Percentiles rank a stretch among this genome's conserved stretches.
These are phyloP conservation scores for Saxidomus purpurata DNA, from an alignment of 1,140 invertebrate species.

Conservation along the genomic window DNA sequence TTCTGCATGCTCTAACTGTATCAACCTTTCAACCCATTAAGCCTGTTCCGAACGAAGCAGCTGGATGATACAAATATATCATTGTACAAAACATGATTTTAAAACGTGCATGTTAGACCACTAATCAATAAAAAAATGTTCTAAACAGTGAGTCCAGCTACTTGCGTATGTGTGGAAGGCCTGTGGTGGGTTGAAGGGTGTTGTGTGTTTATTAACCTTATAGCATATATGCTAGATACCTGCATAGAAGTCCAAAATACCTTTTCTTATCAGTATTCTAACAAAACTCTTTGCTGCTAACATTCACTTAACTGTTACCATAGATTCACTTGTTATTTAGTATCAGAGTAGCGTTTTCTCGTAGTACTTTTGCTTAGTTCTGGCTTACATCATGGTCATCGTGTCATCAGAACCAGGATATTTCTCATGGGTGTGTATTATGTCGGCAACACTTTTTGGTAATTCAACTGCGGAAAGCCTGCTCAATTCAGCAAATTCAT, in stretches of 20 bases:
- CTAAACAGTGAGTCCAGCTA: too few relatives aligned
- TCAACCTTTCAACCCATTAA: neutral
- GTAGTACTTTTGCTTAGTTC: neutral
- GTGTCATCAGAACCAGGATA: neutral
- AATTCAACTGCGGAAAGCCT: too few relatives aligned
- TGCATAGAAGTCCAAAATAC: conserved; percentile 41
- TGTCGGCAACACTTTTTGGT: too few relatives aligned
- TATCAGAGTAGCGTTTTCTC: neutral
- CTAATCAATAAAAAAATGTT: too few relatives aligned
- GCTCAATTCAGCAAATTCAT: too few relatives aligned
- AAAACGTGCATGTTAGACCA: too few relatives aligned
- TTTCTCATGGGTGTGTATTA: too few relatives aligned
- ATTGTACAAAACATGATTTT: too few relatives aligned
- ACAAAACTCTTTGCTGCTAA: conserved; percentile 28
- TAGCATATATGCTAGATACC: conserved; percentile 4
- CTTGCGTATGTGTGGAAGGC: too few relatives aligned
- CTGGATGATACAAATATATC: too few relatives aligned
- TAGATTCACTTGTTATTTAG: neutral
- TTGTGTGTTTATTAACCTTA: too few relatives aligned
- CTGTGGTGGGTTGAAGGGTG: neutral
- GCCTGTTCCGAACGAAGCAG: too few relatives aligned
- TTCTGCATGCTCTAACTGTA: neutral
- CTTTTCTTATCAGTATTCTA: neutral
- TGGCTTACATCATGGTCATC: neutral
- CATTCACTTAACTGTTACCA: neutral